A percentile compares a stretch with the other conserved stretches of the same genome.
Evolutionary conservation across 2,888 invertebrate species (phyloP).

Genomic region (Scaptomyza flava): DNA sequence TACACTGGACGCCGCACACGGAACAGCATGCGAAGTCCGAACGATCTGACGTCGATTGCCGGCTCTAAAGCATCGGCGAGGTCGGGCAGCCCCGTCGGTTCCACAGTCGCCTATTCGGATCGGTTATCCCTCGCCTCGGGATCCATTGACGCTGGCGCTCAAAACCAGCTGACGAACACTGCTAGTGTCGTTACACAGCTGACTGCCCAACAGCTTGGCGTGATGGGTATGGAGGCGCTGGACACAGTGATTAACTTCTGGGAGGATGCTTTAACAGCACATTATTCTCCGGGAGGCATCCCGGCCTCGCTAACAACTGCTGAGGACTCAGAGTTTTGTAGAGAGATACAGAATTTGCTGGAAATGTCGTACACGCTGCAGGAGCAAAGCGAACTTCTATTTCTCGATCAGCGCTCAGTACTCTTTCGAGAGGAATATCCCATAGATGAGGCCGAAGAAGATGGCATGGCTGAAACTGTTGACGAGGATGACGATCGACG

Average conservation of each 20-base stretch:
- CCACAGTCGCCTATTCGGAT: slow-evolving; percentile 87
- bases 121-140: slow-evolving; percentile 89
- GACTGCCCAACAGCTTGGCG: slow-evolving; percentile 94
- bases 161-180: slow-evolving; percentile 25
- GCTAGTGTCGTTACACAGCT: slow-evolving; percentile 85
- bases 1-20: slow-evolving; percentile 86
- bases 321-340: slow-evolving; percentile 93
- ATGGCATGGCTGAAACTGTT: slow-evolving; percentile 57
- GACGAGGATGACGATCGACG: slow-evolving; percentile 70
- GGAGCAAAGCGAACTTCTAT: slow-evolving; percentile 94
- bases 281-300: slow-evolving; percentile 85
- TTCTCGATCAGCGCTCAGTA: slow-evolving; percentile 94
- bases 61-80: slow-evolving; percentile 87
- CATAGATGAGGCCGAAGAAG: slow-evolving; percentile 84
- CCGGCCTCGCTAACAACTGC: slow-evolving; percentile 90
- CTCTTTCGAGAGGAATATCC: slow-evolving; percentile 92
- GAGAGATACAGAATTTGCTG: slow-evolving; percentile 91
- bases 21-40: slow-evolving; percentile 88
- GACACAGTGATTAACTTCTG: slow-evolving; percentile 96
- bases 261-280: slow-evolving; percentile 96
- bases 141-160: slow-evolving; percentile 86
- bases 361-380: slow-evolving; percentile 94
- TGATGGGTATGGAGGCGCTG: slow-evolving; percentile 96
- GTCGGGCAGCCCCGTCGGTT: slow-evolving; percentile 87
- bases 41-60: slow-evolving; percentile 88